Evolutionary conservation across 2,113 vertebrate genomes (phyloP), one percentile per base, ranked within the genome.

Genomic region (Sapayoa aenigma): DNA sequence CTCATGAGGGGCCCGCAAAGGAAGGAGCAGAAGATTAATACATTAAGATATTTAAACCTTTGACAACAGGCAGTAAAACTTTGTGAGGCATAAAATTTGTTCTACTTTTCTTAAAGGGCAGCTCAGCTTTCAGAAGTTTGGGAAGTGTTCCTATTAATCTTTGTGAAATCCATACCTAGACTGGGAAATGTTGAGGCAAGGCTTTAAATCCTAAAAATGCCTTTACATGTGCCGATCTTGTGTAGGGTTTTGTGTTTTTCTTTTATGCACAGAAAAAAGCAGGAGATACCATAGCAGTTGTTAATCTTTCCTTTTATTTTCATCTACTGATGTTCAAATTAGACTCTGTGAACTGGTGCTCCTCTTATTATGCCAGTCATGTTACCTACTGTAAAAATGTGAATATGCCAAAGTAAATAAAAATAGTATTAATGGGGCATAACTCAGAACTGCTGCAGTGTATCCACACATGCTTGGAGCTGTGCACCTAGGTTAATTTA

Each of bases 71-170:
- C 89, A 74, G 66, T 80, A 81, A 91, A 90, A 88, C 33, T 81
- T 67, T 73, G 73, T 39, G 27, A 80, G 73, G 76, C 77, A 89
- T 91, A 58, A 52, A 89, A 89, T 49, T 69, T 77, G 23, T 84
- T 89, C 71, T 79, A 30, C 37, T 94, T 94, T 65, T 84, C 72
- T 89, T 78, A 86, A 90, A 94, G 68, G 35, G 39, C 65, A 89
- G 56, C 25, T 89, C 87, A 95, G 62, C 66, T 94, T 89, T 89
- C 83, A 65, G 69, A 82, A 77, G 52, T 82, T 89, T 94, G 65
- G 52, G 76, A 94, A 94, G 82, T 77, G 47, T 73, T 93, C 44
- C 65, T 68, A 30, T 82, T 82, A 71, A 78, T 87, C 80, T 91
- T 91, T 41, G n/a, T 87, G 60, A 94, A 94, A 94, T 87, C 69